phyloP scores from a whole-genome alignment of 1,140 invertebrate genomes.

The Mamestra configurata region DNA sequence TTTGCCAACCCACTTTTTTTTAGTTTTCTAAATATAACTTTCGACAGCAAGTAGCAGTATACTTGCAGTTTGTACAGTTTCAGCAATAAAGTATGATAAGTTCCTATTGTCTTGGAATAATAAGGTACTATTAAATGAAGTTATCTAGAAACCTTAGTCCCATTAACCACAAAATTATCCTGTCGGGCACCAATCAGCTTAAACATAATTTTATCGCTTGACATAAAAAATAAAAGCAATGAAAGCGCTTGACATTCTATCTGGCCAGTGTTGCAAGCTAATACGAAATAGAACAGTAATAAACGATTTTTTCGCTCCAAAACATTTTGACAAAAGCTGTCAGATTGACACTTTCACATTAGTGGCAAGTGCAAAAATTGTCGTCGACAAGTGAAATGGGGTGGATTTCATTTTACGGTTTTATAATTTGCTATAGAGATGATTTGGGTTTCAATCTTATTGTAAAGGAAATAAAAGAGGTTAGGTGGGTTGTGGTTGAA shows the following conservation, averaged over 20 bases:
- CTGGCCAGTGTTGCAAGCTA: conserved; percentile 7
- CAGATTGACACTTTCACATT: conserved; percentile 75
- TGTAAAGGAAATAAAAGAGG: conserved; percentile 1
- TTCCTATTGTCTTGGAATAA: too few species aligned
- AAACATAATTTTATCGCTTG: not conserved
- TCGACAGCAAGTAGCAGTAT: too few species aligned
- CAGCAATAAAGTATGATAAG: too few species aligned
- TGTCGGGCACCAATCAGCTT: not conserved
- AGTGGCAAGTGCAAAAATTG: conserved; percentile 75
- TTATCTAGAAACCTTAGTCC: too few species aligned
- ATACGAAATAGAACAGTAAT: conserved; percentile 62
- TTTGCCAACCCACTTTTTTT: too few species aligned
- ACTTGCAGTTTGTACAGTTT: too few species aligned
- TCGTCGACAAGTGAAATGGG: conserved; percentile 59
- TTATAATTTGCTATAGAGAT: conserved; percentile 46
- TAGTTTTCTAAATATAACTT: too few species aligned
- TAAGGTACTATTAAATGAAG: too few species aligned
- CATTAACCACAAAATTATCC: not conserved
- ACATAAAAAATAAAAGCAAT: conserved; percentile 47
- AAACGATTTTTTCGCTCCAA: conserved; percentile 74
- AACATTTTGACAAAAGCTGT: conserved; percentile 69
- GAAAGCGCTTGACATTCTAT: conserved; percentile 62
- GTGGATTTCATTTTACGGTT: conserved; percentile 53
- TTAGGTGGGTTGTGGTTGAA: not conserved
- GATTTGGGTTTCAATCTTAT: conserved; percentile 20